Conservation (phyloP, 2,888 invertebrate species). For the Eupithecia subumbrata region DNA sequence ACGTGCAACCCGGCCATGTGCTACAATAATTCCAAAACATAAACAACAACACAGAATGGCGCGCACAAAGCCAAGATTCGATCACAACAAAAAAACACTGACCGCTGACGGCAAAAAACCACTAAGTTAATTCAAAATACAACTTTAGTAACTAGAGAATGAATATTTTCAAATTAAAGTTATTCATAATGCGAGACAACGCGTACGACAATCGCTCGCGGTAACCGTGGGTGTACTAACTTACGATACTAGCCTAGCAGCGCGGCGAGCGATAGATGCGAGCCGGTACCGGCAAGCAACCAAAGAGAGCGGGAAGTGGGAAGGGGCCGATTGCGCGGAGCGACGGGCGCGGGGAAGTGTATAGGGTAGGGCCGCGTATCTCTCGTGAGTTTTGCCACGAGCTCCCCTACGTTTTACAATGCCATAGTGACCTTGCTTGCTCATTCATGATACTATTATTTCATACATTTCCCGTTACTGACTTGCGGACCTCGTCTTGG, state of each 20-base stretch:
- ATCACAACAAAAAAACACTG: conserved; percentile 40
- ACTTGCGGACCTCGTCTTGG: neutral
- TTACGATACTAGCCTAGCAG: conserved; percentile 8
- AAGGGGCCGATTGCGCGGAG: neutral
- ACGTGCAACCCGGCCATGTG: conserved; percentile 59
- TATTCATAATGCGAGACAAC: conserved; percentile 47
- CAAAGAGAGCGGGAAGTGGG: conserved; percentile 63
- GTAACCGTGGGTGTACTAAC: conserved; percentile 66
- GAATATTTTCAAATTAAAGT: conserved; percentile 60
- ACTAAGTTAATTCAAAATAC: conserved; percentile 2
- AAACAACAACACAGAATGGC: conserved; percentile 58
- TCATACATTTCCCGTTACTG: neutral
- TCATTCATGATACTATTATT: neutral
- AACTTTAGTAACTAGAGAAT: conserved; percentile 50
- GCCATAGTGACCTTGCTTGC: neutral
- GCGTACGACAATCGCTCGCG: conserved; percentile 69
- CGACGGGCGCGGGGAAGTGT: neutral
- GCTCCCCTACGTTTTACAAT: neutral
- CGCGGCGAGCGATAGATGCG: neutral
- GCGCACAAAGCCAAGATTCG: conserved; percentile 51
- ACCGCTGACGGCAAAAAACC: conserved; percentile 37
- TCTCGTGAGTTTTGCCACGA: neutral
- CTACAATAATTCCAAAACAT: conserved; percentile 49
- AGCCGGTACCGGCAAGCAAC: conserved; percentile 45
- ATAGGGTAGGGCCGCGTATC: conserved; percentile 22